Evolutionary conservation across 2,797 vertebrate genomes (phyloP).

Genomic region (Sebastes umbrosus): DNA sequence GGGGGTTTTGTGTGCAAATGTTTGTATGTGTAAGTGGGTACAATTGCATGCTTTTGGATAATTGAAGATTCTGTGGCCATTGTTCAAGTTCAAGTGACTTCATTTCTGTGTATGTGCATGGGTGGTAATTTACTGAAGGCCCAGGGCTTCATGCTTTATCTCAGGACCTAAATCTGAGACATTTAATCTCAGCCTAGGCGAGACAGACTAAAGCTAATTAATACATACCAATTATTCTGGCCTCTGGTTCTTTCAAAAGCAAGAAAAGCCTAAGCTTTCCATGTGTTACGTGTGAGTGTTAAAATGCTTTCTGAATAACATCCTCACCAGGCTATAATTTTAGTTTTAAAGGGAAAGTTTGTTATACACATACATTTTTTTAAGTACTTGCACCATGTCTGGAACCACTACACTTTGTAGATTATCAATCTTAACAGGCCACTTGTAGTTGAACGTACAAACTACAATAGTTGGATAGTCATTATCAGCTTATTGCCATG

Average conservation of each 20-base stretch:
- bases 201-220: conserved; percentile 8
- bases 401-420: background rate
- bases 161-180: conserved; percentile 14
- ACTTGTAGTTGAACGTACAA: background rate
- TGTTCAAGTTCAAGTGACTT: conserved; percentile 33
- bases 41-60: conserved; percentile 30
- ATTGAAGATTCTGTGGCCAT: conserved; percentile 35
- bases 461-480: background rate
- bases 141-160: conserved; percentile 1
- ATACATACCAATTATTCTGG: background rate
- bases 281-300: background rate
- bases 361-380: background rate
- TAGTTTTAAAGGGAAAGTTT: background rate
- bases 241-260: background rate
- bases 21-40: conserved; percentile 12
- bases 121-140: conserved; percentile 6
- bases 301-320: background rate
- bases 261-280: background rate
- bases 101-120: conserved; percentile 3
- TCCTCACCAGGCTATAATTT: background rate
- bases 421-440: background rate
- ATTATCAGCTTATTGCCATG: background rate
- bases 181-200: conserved; percentile 17
- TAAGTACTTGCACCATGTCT: background rate
- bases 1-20: conserved; percentile 24